phyloP scores from a whole-genome alignment of 2,888 invertebrate genomes.

The Agrotis exclamationis region DNA sequence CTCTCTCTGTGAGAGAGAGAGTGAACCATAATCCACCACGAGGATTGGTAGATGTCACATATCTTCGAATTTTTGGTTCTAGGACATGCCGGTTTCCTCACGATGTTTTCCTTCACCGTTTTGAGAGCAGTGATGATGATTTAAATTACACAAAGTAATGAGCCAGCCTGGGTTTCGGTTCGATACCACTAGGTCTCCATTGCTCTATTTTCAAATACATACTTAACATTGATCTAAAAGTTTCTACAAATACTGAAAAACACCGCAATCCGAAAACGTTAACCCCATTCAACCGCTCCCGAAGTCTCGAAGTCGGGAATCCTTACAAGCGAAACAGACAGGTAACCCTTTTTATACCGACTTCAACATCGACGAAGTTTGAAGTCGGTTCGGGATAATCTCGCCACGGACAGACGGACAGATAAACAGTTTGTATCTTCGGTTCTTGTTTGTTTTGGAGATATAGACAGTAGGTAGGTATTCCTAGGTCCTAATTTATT shows the following conservation, averaged over 20 bases:
- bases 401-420: conserved; percentile 43
- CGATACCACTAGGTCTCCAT: too few relatives aligned
- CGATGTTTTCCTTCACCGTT: too few relatives aligned
- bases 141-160: too few relatives aligned
- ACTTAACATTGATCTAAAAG: neutral
- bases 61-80: too few relatives aligned
- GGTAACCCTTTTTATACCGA: conserved; percentile 57
- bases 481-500: neutral
- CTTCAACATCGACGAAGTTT: conserved; percentile 55
- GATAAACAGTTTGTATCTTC: conserved; percentile 56
- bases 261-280: conserved; percentile 14
- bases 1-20: too few relatives aligned
- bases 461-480: neutral
- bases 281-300: conserved; percentile 36
- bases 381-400: conserved; percentile 56
- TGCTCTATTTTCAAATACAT: too few relatives aligned
- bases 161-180: too few relatives aligned
- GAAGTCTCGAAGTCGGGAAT: conserved; percentile 32
- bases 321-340: conserved; percentile 47
- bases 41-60: too few relatives aligned
- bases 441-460: conserved; percentile 17
- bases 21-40: too few relatives aligned
- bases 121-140: too few relatives aligned
- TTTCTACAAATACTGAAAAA: conserved; percentile 9
- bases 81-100: too few relatives aligned